A percentile compares a stretch with the other conserved stretches of the same genome.
Evolutionary conservation across 2,888 invertebrate genomes (phyloP).

Genomic region (Ichneumoninae sp.): DNA sequence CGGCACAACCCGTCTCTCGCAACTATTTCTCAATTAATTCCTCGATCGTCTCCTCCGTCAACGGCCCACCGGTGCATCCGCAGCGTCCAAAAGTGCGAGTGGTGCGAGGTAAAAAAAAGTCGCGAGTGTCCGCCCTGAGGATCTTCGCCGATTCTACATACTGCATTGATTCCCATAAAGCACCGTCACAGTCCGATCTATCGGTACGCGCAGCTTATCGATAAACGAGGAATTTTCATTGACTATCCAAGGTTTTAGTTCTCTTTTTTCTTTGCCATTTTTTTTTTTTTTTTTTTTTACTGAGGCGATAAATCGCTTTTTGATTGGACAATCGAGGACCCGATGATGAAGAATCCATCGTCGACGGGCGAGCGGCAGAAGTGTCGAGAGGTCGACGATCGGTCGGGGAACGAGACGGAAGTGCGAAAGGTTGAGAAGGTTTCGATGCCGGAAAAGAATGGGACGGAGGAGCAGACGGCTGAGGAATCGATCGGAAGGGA

Average conservation of each 20-base stretch:
- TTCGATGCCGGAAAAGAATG: constrained; percentile 18
- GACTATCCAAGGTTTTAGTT: too few relatives aligned
- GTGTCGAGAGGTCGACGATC: background rate
- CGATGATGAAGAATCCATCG: constrained; percentile 42
- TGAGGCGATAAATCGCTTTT: constrained; percentile 1
- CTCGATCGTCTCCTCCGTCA: background rate
- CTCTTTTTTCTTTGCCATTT: background rate
- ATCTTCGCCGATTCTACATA: background rate
- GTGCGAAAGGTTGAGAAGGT: background rate
- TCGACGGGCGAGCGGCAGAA: constrained; percentile 35
- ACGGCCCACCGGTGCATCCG: background rate
- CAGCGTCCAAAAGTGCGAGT: constrained; percentile 2
- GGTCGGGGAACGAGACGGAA: background rate
- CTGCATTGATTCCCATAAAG: background rate
- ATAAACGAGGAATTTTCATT: too few relatives aligned
- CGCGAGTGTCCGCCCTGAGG: background rate
- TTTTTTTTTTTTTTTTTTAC: background rate
- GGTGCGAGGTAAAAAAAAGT: background rate
- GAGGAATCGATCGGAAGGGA: constrained; percentile 23
- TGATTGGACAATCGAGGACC: constrained; percentile 67
- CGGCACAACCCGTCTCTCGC: background rate
- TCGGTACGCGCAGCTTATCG: background rate
- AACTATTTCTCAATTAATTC: background rate
- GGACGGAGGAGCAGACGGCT: background rate
- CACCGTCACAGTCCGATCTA: background rate